phyloP scores from a whole-genome alignment of 2,797 vertebrate species.

The Streptopelia turtur region DNA sequence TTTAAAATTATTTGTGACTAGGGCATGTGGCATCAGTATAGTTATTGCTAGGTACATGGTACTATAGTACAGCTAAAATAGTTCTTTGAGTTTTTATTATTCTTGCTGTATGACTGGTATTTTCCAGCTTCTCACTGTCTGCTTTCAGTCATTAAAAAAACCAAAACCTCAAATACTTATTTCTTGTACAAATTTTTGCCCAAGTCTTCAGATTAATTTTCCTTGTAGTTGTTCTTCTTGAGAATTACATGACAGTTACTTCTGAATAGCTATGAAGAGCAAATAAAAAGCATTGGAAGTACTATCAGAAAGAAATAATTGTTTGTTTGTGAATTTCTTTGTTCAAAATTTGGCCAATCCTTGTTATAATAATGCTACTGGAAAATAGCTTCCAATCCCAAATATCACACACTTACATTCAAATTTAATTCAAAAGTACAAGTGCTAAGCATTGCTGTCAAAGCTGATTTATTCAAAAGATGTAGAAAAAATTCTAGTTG shows the following conservation, averaged over 20 bases:
- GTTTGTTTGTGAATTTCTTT: not conserved
- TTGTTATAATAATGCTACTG: not conserved
- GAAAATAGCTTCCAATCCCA: not conserved
- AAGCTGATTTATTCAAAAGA: not conserved
- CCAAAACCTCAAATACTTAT: not conserved
- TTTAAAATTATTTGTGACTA: not conserved
- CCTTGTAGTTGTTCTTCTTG: not conserved
- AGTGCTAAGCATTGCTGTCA: not conserved
- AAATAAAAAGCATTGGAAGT: not conserved
- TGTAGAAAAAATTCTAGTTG: not conserved
- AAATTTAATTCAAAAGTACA: not conserved
- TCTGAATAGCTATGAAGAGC: not conserved
- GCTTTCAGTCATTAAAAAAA: not conserved
- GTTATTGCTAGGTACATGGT: not conserved
- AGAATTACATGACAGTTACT: not conserved
- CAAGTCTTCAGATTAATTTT: not conserved
- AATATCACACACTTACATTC: not conserved
- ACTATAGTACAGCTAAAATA: not conserved
- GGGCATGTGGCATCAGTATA: not conserved
- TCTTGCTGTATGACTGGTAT: not conserved
- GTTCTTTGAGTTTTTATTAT: not conserved
- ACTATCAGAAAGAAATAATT: not conserved
- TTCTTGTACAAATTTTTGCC: not conserved
- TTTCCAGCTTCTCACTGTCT: not conserved
- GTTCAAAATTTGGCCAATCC: not conserved